A percentile compares a stretch with the other conserved stretches of the same genome.
Conservation (phyloP, 2,113 vertebrate genomes). For the Hippocampus guttulatus region DNA sequence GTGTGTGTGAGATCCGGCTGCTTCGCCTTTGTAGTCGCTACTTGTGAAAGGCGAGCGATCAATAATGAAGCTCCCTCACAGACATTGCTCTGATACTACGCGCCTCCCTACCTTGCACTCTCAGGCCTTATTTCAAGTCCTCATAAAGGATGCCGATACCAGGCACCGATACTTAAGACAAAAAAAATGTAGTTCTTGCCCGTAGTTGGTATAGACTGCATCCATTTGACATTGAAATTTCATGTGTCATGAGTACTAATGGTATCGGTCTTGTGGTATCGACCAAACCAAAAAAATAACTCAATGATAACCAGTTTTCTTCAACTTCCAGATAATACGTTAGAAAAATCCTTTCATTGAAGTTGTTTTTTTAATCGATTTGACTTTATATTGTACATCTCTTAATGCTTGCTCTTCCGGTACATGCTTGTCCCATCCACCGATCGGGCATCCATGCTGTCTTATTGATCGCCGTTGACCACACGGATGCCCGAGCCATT, state of each 20-base stretch:
- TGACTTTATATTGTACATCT: background rate
- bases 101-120: background rate
- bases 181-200: background rate
- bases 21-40: constrained; percentile 22
- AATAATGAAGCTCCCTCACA: constrained; percentile 8
- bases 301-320: background rate
- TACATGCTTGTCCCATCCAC: background rate
- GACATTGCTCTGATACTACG: background rate
- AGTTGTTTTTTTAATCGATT: background rate
- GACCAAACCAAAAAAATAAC: background rate
- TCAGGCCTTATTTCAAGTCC: background rate
- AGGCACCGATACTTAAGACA: background rate
- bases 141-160: background rate
- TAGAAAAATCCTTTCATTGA: background rate
- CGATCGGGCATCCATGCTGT: background rate
- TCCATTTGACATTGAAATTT: too few relatives aligned
- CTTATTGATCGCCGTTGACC: constrained; percentile 35
- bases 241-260: too few relatives aligned
- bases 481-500: constrained; percentile 17
- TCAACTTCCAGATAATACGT: background rate
- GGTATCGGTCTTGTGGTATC: background rate
- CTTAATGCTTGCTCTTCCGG: background rate
- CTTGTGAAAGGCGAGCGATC: constrained; percentile 11
- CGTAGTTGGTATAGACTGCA: too few relatives aligned
- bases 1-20: constrained; percentile 5